Evolutionary conservation across 1,140 invertebrate species (phyloP), one percentile per base, ranked within the genome.

Genomic region (Papilio glaucus): DNA sequence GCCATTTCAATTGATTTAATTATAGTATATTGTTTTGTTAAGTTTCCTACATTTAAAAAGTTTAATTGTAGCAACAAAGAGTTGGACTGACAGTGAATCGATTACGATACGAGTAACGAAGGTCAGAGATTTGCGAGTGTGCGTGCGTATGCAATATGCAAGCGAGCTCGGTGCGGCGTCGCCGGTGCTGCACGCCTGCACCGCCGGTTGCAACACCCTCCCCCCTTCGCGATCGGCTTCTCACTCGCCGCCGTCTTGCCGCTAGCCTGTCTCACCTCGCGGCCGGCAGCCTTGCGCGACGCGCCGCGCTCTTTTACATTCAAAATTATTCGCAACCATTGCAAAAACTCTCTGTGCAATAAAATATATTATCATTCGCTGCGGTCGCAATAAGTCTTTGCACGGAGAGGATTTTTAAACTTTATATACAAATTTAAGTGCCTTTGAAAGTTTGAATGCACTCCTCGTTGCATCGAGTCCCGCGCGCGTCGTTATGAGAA

Each of bases 401-500:
- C 82, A 86, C 88, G 89, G 85, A 90, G 88, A 89, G 84, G 78
- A 88, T 86, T 72, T 84, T 85, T 83, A 84, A 87, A 85, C 79
- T 84, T 85, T 86, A 80, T 78, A 81, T 77, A 76, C 85, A 74
- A 87, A 86, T 85, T 89, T 83, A 80, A 85, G 88, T 89, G 86
- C 85, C 85, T 90, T 90, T 87, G 78, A 88, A 92, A 92, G 85
- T 93, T 93, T 91, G 91, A 93, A 93, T 93, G 91, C 92, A 93
- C 90, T 93, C 90, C 89, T 92, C 93, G 94, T 94, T 94, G 92
- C 90, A 91, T 90, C 67, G 42, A 69, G 85, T 94, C 94, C 95
- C 95, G 94, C 96, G 95, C 95, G 95, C 95, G 95, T 96, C 95
- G 94, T 94, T 95, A 94, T 95, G 95, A 95, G 94, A 95, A 95